Evolutionary conservation across 2,888 invertebrate genomes (phyloP).

Genomic region (Oligia latruncula): DNA sequence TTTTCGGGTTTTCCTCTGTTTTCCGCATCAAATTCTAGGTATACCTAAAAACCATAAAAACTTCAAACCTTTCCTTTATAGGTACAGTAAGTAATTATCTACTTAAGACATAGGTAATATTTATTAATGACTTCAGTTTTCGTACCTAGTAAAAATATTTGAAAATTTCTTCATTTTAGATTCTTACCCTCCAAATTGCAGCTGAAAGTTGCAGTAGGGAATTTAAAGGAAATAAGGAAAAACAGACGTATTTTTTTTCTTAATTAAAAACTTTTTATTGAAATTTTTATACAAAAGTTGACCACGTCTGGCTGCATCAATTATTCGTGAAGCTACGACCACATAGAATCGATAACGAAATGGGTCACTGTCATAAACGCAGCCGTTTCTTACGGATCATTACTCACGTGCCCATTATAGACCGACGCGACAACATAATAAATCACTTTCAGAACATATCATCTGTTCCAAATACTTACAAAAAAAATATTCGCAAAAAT

Average conservation of each 20-base stretch:
- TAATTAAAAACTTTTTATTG: conserved; percentile 5
- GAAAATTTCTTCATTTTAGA: not conserved
- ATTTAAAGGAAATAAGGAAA: not conserved
- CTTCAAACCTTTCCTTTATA: no score
- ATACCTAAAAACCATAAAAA: no score
- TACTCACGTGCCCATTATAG: conserved; percentile 53
- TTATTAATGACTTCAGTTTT: not conserved
- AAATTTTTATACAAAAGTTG: conserved; percentile 62
- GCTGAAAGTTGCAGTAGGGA: not conserved
- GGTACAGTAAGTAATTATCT: no score
- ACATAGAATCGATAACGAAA: conserved; percentile 78
- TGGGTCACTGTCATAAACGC: conserved; percentile 80
- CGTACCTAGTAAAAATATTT: not conserved
- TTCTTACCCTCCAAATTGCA: no score
- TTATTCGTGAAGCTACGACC: conserved; percentile 79
- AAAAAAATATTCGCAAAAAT: not conserved
- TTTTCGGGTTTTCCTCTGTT: not conserved
- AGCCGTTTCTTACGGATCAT: conserved; percentile 64
- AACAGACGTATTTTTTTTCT: not conserved
- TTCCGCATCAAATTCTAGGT: not conserved
- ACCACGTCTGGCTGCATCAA: conserved; percentile 79
- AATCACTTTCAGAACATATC: conserved; percentile 25
- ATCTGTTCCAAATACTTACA: not conserved
- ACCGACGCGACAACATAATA: conserved; percentile 8
- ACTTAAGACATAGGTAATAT: no score